These are phyloP conservation scores for Sanderia malayensis DNA, from an alignment of 30 jellyfish, hydroid and myxozoan species.

Conservation along the genomic window DNA sequence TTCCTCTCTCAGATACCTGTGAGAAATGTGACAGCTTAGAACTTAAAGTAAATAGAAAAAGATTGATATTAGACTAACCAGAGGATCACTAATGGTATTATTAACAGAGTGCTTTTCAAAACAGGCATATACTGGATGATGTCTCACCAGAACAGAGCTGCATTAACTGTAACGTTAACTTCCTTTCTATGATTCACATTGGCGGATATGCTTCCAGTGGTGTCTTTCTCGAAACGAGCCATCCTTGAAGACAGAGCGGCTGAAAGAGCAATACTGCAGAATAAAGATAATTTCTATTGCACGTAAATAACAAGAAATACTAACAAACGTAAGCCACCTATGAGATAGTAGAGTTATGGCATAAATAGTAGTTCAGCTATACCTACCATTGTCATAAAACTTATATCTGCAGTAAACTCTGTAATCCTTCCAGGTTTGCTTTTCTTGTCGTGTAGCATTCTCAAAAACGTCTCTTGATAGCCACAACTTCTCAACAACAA, in stretches of 20 bases:
- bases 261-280: conserved; percentile 4
- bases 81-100: no score
- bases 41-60: no score
- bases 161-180: conserved; percentile 12
- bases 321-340: no score
- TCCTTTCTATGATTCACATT: conserved; percentile 26
- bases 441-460: neutral
- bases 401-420: conserved; percentile 68
- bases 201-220: conserved; percentile 24
- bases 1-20: conserved; percentile 91
- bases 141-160: conserved; percentile 54
- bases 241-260: conserved; percentile 37
- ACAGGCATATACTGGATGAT: no score
- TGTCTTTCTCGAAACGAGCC: conserved; percentile 19
- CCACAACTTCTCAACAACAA: conserved; percentile 55
- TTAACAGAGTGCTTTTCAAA: no score
- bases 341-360: no score
- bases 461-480: conserved; percentile 41
- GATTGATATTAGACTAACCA: no score
- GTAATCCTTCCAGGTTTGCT: conserved; percentile 1
- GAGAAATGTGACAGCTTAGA: no score
- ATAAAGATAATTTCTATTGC: no score
- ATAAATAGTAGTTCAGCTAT: no score
- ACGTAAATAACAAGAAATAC: no score
- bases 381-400: conserved; percentile 74